Evolutionary conservation across 1,140 invertebrate genomes (phyloP), one percentile per base, ranked within the genome.

Genomic region (Kradibia gibbosae): DNA sequence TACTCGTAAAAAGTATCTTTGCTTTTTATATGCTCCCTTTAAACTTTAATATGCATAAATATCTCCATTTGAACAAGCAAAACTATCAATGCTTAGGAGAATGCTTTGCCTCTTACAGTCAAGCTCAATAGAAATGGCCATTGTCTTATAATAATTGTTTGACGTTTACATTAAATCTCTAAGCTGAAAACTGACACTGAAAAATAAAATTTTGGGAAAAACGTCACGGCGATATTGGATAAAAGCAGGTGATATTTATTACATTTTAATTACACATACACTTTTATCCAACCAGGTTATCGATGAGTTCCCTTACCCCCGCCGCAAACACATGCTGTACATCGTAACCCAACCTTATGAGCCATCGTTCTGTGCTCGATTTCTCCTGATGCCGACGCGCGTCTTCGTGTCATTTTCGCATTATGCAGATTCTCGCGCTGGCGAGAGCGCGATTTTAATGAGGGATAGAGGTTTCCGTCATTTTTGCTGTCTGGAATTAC

Each of bases 401-500:
- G 75, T 78, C 77, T 78, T 55, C 65, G 65, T 78, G 65, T 71
- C 77, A 78, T 78, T 78, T 78, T 70, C 77, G 48, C 77, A 78
- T 78, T 78, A 78, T 78, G 77, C 77, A 78, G 77, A 78, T 78
- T 71, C 36, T 55, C 55, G 53, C 36, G 48, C 72, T 55, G 31
- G 75, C 42, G 55, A 39, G 74, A 65, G 62, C 65, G 78, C 65
- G 50, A 79, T 53, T 72, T 79, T 79, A 79, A 79, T 79, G 78
- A 79, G 78, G 67, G 50, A 79, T 72, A 67, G 48, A 53, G 65
- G 34, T 78, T 78, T 78, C 65, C 77, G 77, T 57, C 45, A 79
- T 79, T 79, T 79, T 79, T 79, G 53, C 78, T 36, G 36, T 25
- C 78, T 72, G 78, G 78, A 72, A 79, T 72, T 79, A 79, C 78